Evolutionary conservation across 2,113 vertebrate genomes (phyloP).

Genomic region (Nipponia nippon): DNA sequence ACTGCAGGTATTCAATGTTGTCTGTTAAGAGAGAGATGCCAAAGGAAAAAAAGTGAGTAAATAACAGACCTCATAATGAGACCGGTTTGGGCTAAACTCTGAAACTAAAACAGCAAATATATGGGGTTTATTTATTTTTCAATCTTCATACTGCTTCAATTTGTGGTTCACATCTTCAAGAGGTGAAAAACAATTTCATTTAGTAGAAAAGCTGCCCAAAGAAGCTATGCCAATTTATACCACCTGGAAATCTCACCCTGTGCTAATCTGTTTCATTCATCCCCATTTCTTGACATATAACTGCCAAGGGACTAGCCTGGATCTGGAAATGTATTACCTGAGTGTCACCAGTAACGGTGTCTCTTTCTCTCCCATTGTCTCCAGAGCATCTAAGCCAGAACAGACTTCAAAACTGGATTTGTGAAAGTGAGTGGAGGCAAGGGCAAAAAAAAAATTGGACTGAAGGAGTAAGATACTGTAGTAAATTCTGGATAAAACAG

Average conservation of each 20-base stretch:
- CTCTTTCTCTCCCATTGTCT: not conserved
- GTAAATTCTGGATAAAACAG: not conserved
- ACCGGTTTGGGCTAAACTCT: slow-evolving; percentile 28
- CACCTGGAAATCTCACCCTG: slow-evolving; percentile 25
- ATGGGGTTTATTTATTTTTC: not conserved
- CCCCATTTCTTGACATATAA: slow-evolving; percentile 17
- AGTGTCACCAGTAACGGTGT: not conserved
- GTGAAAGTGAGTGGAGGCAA: not conserved
- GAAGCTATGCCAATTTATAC: not conserved
- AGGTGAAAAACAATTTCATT: slow-evolving; percentile 14
- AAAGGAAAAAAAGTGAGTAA: slow-evolving; percentile 25
- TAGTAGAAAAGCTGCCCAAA: slow-evolving; percentile 5
- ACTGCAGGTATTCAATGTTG: not conserved
- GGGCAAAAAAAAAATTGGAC: not conserved
- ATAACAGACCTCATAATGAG: slow-evolving; percentile 31
- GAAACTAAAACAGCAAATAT: not conserved
- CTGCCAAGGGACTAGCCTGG: not conserved
- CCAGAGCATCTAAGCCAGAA: not conserved
- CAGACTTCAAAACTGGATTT: not conserved
- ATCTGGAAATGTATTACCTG: not conserved
- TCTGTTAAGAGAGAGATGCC: not conserved
- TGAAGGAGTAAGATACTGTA: not conserved
- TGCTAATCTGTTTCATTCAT: slow-evolving; percentile 45
- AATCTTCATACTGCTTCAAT: slow-evolving; percentile 15
- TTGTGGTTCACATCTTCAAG: not conserved